Base-by-base conservation (phyloP, 2,113 vertebrate species). In the Tachysurus fulvidraco region DNA sequence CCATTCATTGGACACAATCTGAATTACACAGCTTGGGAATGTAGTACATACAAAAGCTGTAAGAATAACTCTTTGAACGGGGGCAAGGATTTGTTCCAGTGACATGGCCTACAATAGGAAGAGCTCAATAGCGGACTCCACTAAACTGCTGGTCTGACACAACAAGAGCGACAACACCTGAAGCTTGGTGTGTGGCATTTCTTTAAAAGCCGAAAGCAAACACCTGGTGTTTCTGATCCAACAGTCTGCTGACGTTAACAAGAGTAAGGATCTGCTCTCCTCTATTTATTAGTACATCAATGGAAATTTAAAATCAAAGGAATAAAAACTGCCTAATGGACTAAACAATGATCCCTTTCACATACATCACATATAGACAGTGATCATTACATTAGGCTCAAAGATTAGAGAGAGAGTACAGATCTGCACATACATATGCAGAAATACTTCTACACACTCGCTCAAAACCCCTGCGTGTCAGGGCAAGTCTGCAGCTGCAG, bases 401-500 rank as follows among this genome's bases (percentile, higher is more conserved):
- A 36, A 10, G 21, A 46, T 85, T 77, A 30, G 13, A 60, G 54
- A 11, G 54, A n/a, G 36, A 23, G 12, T 52, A 62, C 19, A 76
- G 73, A 74, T 59, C 52, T 44, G 30, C 23, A 65, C 59, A 65
- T 44, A 78, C 59, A 62, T 28, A 62, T 64, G 17, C 80, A 67
- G 67, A 74, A 80, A 44, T 55, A 54, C 50, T 41, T 55, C 83
- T 83, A 84, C 74, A 86, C 85, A 89, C 92, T 88, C 85, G 89
- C 91, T 11, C n/a, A 57, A 59, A 80, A 89, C 91, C 91, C 90
- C 90, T 52, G 93, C 95, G 93, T 95, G 96, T 95, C 88, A 92
- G 94, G 96, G 93, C 96, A 98, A 95, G 96, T 95, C 96, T 95
- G 94, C 95, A 94, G 95, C 94, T 94, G 95, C 94, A 95, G 95